Base-by-base conservation (phyloP, 2,888 invertebrate genomes). In the Caenorhabditis wallacei region DNA sequence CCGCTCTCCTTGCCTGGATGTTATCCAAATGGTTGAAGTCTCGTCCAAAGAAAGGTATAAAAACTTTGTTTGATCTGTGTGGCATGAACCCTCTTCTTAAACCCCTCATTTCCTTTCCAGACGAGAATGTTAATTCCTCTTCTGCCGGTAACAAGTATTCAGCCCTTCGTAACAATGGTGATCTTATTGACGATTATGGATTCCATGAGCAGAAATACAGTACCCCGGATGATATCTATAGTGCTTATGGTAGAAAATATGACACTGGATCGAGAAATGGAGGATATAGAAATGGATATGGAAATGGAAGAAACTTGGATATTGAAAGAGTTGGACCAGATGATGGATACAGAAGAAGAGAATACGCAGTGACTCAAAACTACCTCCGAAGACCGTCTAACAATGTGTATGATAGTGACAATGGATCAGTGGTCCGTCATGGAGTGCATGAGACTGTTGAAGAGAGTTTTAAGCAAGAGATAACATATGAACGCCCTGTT, bases 391-490 rank as follows among this genome's bases (percentile, higher is more conserved):
- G 82, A 69, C 82, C 82, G 3, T 82, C 82, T 16, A 78, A 78
- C 63, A 78, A 78, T 63, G 56, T 78, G 16, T 82, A 84, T 53
- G 71, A 80, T 48, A 84, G 82, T 71, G 86, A 79, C 51, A 83
- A 79, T 18, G 87, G 85, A 22, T 80, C 80, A 51, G 66, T 84
- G 68, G 82, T 85, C 20, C 86, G 85, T 16, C 85, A 87, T 81
- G 86, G 88, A 20, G 86, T 90, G 74, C 89, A 89, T 78, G 91
- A 91, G 78, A 89, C 89, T 26, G 88, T 89, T 66, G 91, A 91
- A 82, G 90, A 89, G 81, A 87, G 86, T 69, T 91, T 88, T 78
- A 90, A 90, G 59, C 89, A 90, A 84, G 91, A 91, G 69, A 90
- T 90, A 24, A 85, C 86, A 48, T 88, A 89, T 70, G 90, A 90